These are phyloP conservation scores for Molorchus minor DNA, from an alignment of 2,888 invertebrate species.

Conservation along the genomic window DNA sequence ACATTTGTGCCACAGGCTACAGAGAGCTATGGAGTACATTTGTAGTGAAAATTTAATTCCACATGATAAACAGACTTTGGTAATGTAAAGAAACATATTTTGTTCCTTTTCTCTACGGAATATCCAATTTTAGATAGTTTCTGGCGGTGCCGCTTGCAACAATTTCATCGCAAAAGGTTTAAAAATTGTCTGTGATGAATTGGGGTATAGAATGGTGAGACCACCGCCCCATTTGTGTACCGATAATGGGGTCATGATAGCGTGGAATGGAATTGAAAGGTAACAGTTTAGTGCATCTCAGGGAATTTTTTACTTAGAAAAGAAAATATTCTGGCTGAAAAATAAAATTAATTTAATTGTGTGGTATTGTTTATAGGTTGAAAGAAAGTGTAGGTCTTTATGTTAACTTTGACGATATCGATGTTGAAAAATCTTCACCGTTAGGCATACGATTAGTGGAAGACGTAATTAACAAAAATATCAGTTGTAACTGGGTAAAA, in stretches of 20 bases:
- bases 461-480: constrained; percentile 67
- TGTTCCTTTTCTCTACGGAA: background rate
- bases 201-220: constrained; percentile 73
- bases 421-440: constrained; percentile 69
- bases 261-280: constrained; percentile 96
- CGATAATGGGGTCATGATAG: constrained; percentile 99
- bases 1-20: constrained; percentile 84
- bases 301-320: too few species aligned
- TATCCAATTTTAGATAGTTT: constrained; percentile 74
- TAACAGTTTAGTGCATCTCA: constrained; percentile 52
- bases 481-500: constrained; percentile 67
- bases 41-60: constrained; percentile 71
- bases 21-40: constrained; percentile 83
- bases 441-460: constrained; percentile 70
- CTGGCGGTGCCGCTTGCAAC: constrained; percentile 97
- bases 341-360: too few species aligned
- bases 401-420: constrained; percentile 68
- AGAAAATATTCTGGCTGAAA: too few species aligned
- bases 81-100: constrained; percentile 62
- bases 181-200: constrained; percentile 71
- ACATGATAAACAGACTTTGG: constrained; percentile 67
- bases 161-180: constrained; percentile 79
- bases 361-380: constrained; percentile 55
- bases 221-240: constrained; percentile 90
- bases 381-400: constrained; percentile 56